Base-by-base conservation (phyloP, 2,797 vertebrate genomes). In the Macrochelys suwanniensis region DNA sequence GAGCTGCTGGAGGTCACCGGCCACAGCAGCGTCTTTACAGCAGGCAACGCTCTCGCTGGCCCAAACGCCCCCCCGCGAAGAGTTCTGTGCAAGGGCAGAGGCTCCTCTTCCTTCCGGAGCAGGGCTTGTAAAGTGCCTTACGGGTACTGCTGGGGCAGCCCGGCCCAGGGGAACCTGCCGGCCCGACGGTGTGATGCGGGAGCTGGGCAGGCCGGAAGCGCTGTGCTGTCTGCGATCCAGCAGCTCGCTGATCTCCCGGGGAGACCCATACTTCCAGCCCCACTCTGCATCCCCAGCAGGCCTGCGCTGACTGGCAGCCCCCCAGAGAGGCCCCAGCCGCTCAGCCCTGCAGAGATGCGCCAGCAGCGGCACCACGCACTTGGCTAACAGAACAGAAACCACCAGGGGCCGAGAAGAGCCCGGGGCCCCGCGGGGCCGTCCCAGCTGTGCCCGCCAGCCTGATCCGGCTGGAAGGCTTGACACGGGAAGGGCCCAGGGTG, bases 1-100 rank as follows among this genome's bases (percentile, higher is more conserved):
- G 57, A 26, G 3, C 7, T 53, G 47, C 2, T 0, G 2, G 28
- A 2, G 23, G 23, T 17, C 61, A 33, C 45, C 0, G 0, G 61
- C 65, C 11, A 5, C 3, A 15, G 56, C 23, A 59, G 11, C 5
- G 11, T 37, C 37, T 11, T 42, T 5, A 71, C 65, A 71, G n/a
- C n/a, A 71, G 65, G 19, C 9, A 42, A 23, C 37, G 17, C n/a
- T 5, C 65, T 65, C 65, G 2, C 47, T 17, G 6, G 0, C 17
- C 74, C 16, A 23, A n/a, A 42, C 33, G n/a, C 12, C 56, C 23
- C 10, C 11, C 47, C 11, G 5, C 6, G 7, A 16, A 11, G 71
- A 47, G 12, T 26, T 11, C 81, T 76, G 84, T 23, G n/a, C 82
- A 25, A 28, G 0, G 0, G n/a, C 4, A 11, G 61, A 51, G 53